Evolutionary conservation across 1,140 invertebrate genomes (phyloP).

Genomic region (Colletes latitarsis): DNA sequence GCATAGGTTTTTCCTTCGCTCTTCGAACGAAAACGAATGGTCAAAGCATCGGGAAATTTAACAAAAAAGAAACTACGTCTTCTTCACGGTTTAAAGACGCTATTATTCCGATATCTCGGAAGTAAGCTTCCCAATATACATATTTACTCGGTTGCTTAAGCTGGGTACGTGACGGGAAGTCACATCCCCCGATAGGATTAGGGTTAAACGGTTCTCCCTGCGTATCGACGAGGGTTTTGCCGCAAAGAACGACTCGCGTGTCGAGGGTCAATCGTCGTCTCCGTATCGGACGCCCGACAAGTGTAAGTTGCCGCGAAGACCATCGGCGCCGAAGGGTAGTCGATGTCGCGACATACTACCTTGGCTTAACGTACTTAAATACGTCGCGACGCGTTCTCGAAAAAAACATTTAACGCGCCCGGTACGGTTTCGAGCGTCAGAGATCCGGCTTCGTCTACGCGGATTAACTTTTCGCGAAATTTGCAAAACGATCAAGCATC

Average conservation of each 20-base stretch:
- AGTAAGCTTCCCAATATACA: no score
- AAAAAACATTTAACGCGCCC: slow-evolving; percentile 5
- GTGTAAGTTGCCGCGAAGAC: background rate
- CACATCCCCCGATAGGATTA: no score
- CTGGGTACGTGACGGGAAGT: no score
- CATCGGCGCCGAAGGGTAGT: background rate
- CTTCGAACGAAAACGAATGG: no score
- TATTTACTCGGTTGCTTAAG: no score
- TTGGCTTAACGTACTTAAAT: slow-evolving; percentile 3
- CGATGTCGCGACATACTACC: background rate
- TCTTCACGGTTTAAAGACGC: no score
- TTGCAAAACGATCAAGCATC: background rate
- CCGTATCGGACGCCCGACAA: slow-evolving; percentile 6
- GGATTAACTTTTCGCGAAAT: slow-evolving; percentile 3
- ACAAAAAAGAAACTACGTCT: no score
- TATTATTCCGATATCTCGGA: no score
- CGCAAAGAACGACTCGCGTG: background rate
- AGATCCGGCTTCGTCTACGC: background rate
- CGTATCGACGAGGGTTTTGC: background rate
- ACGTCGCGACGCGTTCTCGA: background rate
- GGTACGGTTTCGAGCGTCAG: background rate
- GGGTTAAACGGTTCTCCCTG: no score
- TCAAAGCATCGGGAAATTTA: no score
- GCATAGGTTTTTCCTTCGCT: no score
- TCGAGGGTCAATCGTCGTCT: slow-evolving; percentile 15